phyloP scores from a whole-genome alignment of 1,140 invertebrate genomes.

The Bombus confusus region DNA sequence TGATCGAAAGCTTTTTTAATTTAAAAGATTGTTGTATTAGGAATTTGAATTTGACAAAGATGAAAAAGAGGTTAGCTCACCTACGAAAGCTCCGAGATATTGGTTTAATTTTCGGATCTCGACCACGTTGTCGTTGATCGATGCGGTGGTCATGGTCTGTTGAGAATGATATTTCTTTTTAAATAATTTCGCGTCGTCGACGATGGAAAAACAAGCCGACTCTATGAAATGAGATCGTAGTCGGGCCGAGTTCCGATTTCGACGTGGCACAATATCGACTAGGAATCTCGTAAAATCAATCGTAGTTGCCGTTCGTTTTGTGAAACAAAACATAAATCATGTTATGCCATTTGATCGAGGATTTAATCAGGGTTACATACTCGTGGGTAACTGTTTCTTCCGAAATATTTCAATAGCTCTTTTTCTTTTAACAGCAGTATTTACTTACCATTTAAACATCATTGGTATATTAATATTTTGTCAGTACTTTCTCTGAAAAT shows the following conservation, averaged over 20 bases:
- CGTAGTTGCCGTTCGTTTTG: constrained; percentile 21
- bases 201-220: background rate
- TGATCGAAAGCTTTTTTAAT: background rate
- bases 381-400: background rate
- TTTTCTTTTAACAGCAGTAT: background rate
- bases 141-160: constrained; percentile 46
- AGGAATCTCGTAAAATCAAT: constrained; percentile 32
- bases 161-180: background rate
- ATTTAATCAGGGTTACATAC: background rate
- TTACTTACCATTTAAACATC: too few species aligned
- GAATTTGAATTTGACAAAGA: background rate
- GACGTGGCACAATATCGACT: constrained; percentile 28
- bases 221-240: background rate
- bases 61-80: constrained; percentile 61
- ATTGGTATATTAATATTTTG: too few species aligned
- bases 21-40: background rate
- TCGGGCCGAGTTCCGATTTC: background rate
- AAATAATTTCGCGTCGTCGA: constrained; percentile 11
- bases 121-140: constrained; percentile 13
- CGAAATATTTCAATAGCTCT: background rate
- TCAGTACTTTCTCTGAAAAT: too few species aligned
- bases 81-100: constrained; percentile 71
- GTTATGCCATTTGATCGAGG: background rate
- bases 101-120: constrained; percentile 71
- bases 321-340: constrained; percentile 32